Evolutionary conservation across 2,113 vertebrate genomes (phyloP).

Genomic region (Pomatostomus ruficeps): DNA sequence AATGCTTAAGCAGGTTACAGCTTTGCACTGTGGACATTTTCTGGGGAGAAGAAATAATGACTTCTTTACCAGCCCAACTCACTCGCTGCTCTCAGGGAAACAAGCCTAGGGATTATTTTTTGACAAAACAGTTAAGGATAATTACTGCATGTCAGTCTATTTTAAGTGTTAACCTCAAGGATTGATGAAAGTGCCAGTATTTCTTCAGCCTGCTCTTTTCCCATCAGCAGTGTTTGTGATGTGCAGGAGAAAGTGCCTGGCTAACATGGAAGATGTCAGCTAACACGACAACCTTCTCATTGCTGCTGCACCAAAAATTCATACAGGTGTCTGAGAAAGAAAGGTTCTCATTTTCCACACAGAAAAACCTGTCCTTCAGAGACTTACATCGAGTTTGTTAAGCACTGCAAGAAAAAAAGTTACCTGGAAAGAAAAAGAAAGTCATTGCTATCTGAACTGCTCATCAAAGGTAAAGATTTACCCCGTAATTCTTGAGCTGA

Average conservation of each 20-base stretch:
- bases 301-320: not conserved
- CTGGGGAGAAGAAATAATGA: not conserved
- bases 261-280: not conserved
- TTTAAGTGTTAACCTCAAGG: not conserved
- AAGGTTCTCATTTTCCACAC: not conserved
- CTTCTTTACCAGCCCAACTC: not conserved
- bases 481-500: not conserved
- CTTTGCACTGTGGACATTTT: not conserved
- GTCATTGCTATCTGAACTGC: not conserved
- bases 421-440: not conserved
- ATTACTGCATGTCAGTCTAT: not conserved
- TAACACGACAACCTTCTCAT: not conserved
- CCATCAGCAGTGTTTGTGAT: not conserved
- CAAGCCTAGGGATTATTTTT: not conserved
- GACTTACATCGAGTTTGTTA: not conserved
- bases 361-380: not conserved
- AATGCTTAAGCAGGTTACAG: slow-evolving; percentile 26
- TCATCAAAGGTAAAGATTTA: not conserved
- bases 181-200: not conserved
- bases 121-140: not conserved
- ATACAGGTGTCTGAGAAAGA: not conserved
- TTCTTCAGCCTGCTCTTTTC: not conserved
- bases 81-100: not conserved
- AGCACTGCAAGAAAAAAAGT: not conserved
- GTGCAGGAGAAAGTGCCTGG: not conserved